Percentiles rank a stretch among this genome's conserved stretches.
phyloP scores from a whole-genome alignment of 1,140 invertebrate species.

The Heliconius nattereri region DNA sequence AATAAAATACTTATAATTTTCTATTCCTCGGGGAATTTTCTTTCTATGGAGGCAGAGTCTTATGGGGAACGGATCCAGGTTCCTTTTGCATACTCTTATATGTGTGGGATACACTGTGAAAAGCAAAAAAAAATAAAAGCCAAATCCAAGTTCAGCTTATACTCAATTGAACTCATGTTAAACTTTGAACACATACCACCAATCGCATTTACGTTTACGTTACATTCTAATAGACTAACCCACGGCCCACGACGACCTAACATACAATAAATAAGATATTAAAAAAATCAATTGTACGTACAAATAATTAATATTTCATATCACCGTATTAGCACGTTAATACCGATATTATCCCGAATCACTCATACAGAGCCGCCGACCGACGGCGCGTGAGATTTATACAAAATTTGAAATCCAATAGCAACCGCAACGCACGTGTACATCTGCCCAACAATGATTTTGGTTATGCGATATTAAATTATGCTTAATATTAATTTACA shows the following conservation, averaged over 20 bases:
- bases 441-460: constrained; percentile 17
- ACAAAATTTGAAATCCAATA: constrained; percentile 44
- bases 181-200: too few relatives aligned
- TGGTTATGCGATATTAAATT: constrained; percentile 21
- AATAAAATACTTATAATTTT: too few relatives aligned
- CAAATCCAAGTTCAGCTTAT: too few relatives aligned
- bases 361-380: constrained; percentile 29
- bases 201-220: too few relatives aligned
- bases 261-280: too few relatives aligned
- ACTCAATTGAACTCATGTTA: too few relatives aligned
- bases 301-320: constrained; percentile 16
- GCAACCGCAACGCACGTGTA: constrained; percentile 40
- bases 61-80: too few relatives aligned
- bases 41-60: too few relatives aligned
- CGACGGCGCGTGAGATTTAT: constrained; percentile 45
- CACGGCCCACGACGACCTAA: too few relatives aligned
- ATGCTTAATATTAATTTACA: constrained; percentile 19
- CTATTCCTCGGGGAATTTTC: too few relatives aligned
- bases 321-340: constrained; percentile 26
- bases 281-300: not conserved
- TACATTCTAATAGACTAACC: too few relatives aligned
- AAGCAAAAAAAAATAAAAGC: not conserved
- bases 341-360: constrained; percentile 37
- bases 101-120: not conserved
- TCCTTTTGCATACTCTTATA: too few relatives aligned